Base-by-base conservation (phyloP, 2,797 vertebrate genomes). In the Sebastes kiyomatsui region DNA sequence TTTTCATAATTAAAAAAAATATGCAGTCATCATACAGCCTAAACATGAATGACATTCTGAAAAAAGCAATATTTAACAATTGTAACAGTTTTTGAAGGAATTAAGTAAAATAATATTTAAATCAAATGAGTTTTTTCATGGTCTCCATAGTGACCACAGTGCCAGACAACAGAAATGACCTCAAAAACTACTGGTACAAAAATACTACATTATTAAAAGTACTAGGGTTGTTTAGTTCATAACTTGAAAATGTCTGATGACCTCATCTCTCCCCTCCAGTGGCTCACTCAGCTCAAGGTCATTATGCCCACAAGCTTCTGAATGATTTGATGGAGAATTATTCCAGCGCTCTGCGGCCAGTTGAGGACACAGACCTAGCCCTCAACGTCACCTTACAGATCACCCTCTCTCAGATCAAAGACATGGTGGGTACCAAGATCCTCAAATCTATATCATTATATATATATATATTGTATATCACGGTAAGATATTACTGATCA, bases 351-450 rank as follows among this genome's bases (percentile, higher is more conserved):
- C 93, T 99, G 61, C 95, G 97, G 67, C 98, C 98, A 0, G 98
- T 99, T 54, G 97, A 99, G 79, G 98, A 99, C 87, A 99, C 98
- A 6, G 98, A 99, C 90, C 94, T 95, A 86, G 97, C 97, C 10
- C 91, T 99, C 27, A 99, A 99, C 23, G 98, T 99, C 88, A 99
- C 98, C 1, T 93, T 99, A 88, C 98, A 98, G 94, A 97, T 99
- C 86, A 99, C 98, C 1, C 95, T 99, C 65, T 99, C 97, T 71
- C 98, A 99, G 93, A 99, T 99, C 91, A 99, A 99, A 94, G 98
- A 99, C 90, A 98, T 99, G 97, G 98, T 99, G 90, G 92, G 97
- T 93, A 55, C 4, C 1, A 2, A 27, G 6, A 14, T 65, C 38
- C 18, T 38, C 2, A 25, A 13, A 30, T 18, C 20, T 12, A 49